These are phyloP conservation scores for Lomographa bimaculata DNA, from an alignment of 2,888 invertebrate species.

Conservation along the genomic window DNA sequence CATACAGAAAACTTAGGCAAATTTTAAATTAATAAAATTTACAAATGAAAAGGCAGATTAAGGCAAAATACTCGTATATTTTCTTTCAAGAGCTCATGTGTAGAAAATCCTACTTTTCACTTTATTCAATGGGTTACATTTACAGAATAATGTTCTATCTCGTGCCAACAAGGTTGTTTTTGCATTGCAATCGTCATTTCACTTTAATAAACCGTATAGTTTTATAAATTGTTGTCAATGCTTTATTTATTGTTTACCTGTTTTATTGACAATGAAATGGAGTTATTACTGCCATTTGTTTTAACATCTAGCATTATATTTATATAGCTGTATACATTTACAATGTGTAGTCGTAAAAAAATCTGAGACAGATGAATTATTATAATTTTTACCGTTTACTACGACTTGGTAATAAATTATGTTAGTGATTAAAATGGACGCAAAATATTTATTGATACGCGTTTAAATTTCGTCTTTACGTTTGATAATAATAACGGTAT, in stretches of 20 bases:
- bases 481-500: conserved; percentile 9
- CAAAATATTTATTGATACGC: conserved; percentile 37
- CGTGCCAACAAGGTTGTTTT: too few species aligned
- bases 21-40: too few species aligned
- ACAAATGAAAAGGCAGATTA: too few species aligned
- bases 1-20: too few species aligned
- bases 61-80: too few species aligned
- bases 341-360: conserved; percentile 29
- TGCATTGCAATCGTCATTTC: too few species aligned
- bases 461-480: too few species aligned
- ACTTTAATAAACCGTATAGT: conserved; percentile 45
- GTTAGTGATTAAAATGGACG: conserved; percentile 26
- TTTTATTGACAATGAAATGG: conserved; percentile 39
- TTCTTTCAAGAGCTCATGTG: too few species aligned
- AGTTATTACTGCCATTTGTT: conserved; percentile 34
- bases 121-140: too few species aligned
- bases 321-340: conserved; percentile 18
- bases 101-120: too few species aligned
- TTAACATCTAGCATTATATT: conserved; percentile 26
- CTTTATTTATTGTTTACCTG: conserved; percentile 40
- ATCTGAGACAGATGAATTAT: conserved; percentile 30
- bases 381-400: conserved; percentile 33
- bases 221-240: conserved; percentile 43
- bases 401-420: conserved; percentile 28
- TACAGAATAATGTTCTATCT: too few species aligned